These are phyloP conservation scores for Nomada lathburiana DNA, from an alignment of 2,888 invertebrate genomes.

Conservation along the genomic window DNA sequence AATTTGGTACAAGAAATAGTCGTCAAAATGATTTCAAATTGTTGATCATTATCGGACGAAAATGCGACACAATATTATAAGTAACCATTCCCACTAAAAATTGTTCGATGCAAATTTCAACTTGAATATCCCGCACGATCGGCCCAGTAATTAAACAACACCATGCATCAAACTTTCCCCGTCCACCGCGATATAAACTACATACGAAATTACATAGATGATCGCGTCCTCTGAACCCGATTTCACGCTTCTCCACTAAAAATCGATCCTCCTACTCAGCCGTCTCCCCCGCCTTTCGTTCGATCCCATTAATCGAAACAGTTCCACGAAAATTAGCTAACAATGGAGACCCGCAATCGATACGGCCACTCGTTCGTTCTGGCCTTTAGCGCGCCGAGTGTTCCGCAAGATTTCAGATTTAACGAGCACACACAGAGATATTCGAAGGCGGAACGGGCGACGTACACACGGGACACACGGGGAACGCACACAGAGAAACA, in stretches of 20 bases:
- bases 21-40: no score
- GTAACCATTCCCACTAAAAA: background rate
- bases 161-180: slow-evolving; percentile 15
- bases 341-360: slow-evolving; percentile 36
- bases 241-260: background rate
- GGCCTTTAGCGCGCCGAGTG: slow-evolving; percentile 29
- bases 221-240: background rate
- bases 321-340: slow-evolving; percentile 26
- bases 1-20: no score
- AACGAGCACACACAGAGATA: slow-evolving; percentile 16
- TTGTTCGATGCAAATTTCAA: background rate
- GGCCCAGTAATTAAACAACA: background rate
- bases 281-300: background rate
- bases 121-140: slow-evolving; percentile 8
- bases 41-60: background rate
- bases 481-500: background rate
- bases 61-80: background rate
- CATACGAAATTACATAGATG: background rate
- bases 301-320: slow-evolving; percentile 32
- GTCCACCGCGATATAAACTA: background rate
- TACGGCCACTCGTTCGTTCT: slow-evolving; percentile 32
- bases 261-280: background rate
- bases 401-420: slow-evolving; percentile 45
- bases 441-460: background rate
- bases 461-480: background rate